These are phyloP conservation scores for Drosophila kanapiae DNA, from an alignment of 1,140 invertebrate genomes.

Conservation along the genomic window DNA sequence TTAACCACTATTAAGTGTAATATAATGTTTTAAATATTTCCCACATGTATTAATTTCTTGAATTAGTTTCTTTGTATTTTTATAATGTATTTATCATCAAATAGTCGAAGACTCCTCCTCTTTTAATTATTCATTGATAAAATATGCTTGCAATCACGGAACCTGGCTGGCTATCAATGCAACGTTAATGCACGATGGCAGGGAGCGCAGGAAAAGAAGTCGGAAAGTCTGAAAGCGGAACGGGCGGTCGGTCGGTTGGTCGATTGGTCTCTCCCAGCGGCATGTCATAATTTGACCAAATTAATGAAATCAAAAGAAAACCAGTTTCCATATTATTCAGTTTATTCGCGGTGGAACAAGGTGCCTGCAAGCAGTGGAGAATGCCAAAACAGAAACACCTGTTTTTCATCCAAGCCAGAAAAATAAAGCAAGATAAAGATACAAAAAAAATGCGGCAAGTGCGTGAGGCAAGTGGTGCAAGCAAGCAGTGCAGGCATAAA, in stretches of 20 bases:
- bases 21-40: not conserved
- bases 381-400: slow-evolving; percentile 64
- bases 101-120: not conserved
- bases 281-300: slow-evolving; percentile 64
- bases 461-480: slow-evolving; percentile 33
- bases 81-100: not conserved
- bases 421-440: slow-evolving; percentile 1
- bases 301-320: slow-evolving; percentile 64
- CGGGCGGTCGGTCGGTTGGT: not conserved
- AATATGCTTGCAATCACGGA: slow-evolving; percentile 8
- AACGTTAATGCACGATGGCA: slow-evolving; percentile 35
- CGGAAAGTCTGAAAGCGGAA: slow-evolving; percentile 21
- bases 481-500: slow-evolving; percentile 5
- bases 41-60: not conserved
- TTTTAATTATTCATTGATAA: slow-evolving; percentile 9
- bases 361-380: slow-evolving; percentile 34
- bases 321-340: slow-evolving; percentile 46
- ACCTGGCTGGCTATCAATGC: slow-evolving; percentile 58
- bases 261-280: slow-evolving; percentile 13
- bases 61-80: not conserved
- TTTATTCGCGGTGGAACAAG: slow-evolving; percentile 31
- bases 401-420: slow-evolving; percentile 31
- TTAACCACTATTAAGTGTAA: not conserved
- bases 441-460: slow-evolving; percentile 16
- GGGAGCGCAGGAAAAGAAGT: slow-evolving; percentile 63